Evolutionary conservation across 2,113 vertebrate species (phyloP).

Genomic region (Lipophrys pholis): DNA sequence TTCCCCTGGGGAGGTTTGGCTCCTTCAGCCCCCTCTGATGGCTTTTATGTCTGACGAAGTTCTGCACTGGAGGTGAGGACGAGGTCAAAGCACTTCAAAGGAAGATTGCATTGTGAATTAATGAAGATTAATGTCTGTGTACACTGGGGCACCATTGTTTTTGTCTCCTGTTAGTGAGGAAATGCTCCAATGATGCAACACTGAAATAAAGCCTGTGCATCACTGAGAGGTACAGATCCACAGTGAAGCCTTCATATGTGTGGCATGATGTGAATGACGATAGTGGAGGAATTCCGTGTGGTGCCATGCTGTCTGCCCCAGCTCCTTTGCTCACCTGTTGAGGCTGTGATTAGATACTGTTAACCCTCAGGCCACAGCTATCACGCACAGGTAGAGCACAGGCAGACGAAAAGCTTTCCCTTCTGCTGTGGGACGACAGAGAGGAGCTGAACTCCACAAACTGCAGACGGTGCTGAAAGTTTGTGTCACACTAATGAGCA

Average conservation of each 20-base stretch:
- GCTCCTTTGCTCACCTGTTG: slow-evolving; percentile 72
- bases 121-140: slow-evolving; percentile 52
- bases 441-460: slow-evolving; percentile 57
- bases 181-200: too few species aligned
- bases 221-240: not conserved
- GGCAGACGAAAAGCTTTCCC: slow-evolving; percentile 32
- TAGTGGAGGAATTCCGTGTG: slow-evolving; percentile 68
- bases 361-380: slow-evolving; percentile 64
- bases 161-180: too few species aligned
- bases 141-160: not conserved
- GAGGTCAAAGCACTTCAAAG: slow-evolving; percentile 69
- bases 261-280: slow-evolving; percentile 60
- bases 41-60: slow-evolving; percentile 67
- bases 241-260: slow-evolving; percentile 42
- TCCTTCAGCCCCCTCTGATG: slow-evolving; percentile 48
- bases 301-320: slow-evolving; percentile 72
- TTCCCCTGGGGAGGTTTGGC: slow-evolving; percentile 60
- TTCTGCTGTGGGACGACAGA: slow-evolving; percentile 51
- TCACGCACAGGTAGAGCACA: slow-evolving; percentile 66
- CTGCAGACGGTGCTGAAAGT: slow-evolving; percentile 72
- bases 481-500: slow-evolving; percentile 72
- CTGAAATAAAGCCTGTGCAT: not conserved
- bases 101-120: slow-evolving; percentile 29
- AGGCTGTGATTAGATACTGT: slow-evolving; percentile 78
- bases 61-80: slow-evolving; percentile 62